Conservation (phyloP, 2,797 vertebrate genomes). For the Neomorphus geoffroyi region DNA sequence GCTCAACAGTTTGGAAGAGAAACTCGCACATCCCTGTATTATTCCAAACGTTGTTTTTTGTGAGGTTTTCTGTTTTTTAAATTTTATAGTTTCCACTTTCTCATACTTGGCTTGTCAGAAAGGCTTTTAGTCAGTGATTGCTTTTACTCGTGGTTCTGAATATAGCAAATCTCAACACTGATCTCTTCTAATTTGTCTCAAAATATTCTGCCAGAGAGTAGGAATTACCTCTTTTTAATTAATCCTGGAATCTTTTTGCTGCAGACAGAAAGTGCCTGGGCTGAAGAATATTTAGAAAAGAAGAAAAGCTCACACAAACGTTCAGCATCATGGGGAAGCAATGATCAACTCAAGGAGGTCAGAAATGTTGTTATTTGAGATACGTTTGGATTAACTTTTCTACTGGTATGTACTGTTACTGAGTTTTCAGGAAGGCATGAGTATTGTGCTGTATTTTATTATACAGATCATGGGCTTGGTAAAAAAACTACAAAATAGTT, state of each 20-base stretch:
- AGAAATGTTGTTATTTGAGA: conserved; percentile 39
- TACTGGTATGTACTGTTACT: not conserved
- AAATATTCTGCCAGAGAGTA: not conserved
- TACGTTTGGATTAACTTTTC: not conserved
- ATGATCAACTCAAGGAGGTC: conserved; percentile 98
- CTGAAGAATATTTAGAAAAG: conserved; percentile 92
- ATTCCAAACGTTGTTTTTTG: not conserved
- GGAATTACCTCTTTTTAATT: not conserved
- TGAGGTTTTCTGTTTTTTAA: not conserved
- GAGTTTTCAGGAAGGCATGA: not conserved
- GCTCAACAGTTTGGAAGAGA: not conserved
- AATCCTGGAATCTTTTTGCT: conserved; percentile 24
- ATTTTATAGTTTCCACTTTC: not conserved
- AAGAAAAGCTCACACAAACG: conserved; percentile 97
- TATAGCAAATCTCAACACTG: not conserved
- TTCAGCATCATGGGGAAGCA: conserved; percentile 97
- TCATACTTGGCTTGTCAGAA: not conserved
- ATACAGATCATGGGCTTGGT: not conserved
- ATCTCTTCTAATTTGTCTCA: not conserved
- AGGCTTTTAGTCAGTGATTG: not conserved
- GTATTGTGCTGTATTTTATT: not conserved
- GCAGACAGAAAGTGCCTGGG: conserved; percentile 98
- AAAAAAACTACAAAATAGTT: not conserved
- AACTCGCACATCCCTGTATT: not conserved
- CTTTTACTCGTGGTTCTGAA: not conserved